Percentiles rank a stretch among this genome's conserved stretches.
Conservation (phyloP, 2,888 invertebrate species). For the Quadriops clusia region DNA sequence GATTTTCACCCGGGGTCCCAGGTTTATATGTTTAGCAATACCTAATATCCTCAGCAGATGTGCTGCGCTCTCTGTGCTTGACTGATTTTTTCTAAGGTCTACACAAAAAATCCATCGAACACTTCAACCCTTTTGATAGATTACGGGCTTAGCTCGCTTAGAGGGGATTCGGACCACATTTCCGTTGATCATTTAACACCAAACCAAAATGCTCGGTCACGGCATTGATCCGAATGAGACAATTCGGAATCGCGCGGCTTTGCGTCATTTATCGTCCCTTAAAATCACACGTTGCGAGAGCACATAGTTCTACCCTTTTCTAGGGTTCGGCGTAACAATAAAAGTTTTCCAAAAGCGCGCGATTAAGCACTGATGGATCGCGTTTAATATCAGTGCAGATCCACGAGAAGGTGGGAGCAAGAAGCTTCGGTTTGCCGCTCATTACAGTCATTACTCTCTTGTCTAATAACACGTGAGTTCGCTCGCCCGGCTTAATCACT, state of each 20-base stretch:
- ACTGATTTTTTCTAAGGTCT: constrained; percentile 14
- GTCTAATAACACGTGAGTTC: constrained; percentile 27
- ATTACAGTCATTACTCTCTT: constrained; percentile 28
- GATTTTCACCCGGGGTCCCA: not conserved
- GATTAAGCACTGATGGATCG: constrained; percentile 19
- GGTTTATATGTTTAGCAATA: constrained; percentile 11
- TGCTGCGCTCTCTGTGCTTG: constrained; percentile 6
- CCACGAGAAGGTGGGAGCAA: constrained; percentile 8
- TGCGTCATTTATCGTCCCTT: constrained; percentile 10
- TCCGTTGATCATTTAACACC: constrained; percentile 23
- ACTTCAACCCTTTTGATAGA: constrained; percentile 19
- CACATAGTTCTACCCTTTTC: too few species aligned
- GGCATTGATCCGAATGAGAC: constrained; percentile 21
- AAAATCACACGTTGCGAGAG: too few species aligned
- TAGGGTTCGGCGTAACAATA: too few species aligned
- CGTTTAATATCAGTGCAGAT: constrained; percentile 14
- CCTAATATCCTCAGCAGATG: constrained; percentile 15
- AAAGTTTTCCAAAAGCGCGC: too few species aligned
- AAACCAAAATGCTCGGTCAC: constrained; percentile 18
- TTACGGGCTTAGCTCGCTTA: constrained; percentile 14
- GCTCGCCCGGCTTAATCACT: too few species aligned
- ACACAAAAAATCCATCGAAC: constrained; percentile 17
- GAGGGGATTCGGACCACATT: constrained; percentile 20
- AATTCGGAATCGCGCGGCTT: constrained; percentile 9
- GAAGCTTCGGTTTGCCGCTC: constrained; percentile 27